phyloP scores from a whole-genome alignment of 2,797 vertebrate genomes.

The Eleutherodactylus coqui region DNA sequence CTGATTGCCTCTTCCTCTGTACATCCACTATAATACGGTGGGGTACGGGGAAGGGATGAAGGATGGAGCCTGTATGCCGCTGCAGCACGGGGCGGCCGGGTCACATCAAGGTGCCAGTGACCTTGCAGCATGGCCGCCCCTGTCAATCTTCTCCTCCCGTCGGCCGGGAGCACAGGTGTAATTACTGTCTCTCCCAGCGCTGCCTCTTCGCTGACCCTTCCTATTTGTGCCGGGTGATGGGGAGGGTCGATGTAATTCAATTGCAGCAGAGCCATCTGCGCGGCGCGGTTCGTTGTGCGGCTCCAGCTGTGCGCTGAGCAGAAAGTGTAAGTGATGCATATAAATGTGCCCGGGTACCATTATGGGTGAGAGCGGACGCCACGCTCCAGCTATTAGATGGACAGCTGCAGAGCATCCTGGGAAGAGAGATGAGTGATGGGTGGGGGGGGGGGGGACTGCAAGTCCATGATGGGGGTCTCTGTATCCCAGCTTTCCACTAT shows the following conservation, averaged over 20 bases:
- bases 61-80: conserved; percentile 23
- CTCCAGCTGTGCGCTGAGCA: background rate
- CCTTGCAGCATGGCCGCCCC: conserved; percentile 54
- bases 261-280: conserved; percentile 23
- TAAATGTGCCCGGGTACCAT: background rate
- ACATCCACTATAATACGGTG: too few species aligned
- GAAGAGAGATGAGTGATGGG: background rate
- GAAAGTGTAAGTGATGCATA: conserved; percentile 23
- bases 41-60: conserved; percentile 38
- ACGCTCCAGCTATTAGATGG: background rate
- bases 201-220: conserved; percentile 23
- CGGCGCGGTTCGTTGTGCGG: conserved; percentile 2
- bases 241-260: conserved; percentile 35
- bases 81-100: conserved; percentile 3
- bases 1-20: too few species aligned
- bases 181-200: conserved; percentile 16
- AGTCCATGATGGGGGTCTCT: background rate
- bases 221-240: conserved; percentile 23
- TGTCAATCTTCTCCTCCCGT: conserved; percentile 44
- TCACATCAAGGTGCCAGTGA: conserved; percentile 25
- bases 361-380: background rate
- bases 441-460: background rate
- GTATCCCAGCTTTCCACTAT: background rate
- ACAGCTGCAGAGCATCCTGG: conserved; percentile 26
- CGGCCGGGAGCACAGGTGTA: conserved; percentile 16